Evolutionary conservation across 37 sponge, comb jelly and placozoan genomes (phyloP), one percentile per base, ranked within the genome.

Genomic region (Mnemiopsis leidyi): DNA sequence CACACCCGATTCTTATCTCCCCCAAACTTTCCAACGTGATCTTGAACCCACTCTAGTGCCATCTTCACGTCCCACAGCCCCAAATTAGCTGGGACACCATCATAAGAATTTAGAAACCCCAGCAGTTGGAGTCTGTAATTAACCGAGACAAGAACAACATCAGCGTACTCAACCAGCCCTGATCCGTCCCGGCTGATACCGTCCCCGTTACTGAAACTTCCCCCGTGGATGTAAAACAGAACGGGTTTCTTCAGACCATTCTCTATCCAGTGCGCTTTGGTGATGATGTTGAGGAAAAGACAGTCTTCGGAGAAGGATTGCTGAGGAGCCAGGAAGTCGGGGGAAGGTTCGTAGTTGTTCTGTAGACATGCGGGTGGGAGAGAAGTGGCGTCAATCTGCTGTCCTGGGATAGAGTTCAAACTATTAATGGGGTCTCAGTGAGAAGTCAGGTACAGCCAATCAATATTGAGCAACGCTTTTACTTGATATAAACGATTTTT

Each of bases 151-250:
- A 92, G 34, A n/a, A 92, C 93, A 5, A 92, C 38, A 68, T 38
- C 93, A 23, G 21, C 93, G 23, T 69, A 21, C 9, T 32, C 71
- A 16, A 38, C 71, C 39, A 92, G 76, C 3, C 35, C 75, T 25
- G 71, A 29, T 23, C 93, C 93, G 39, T 71, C 93, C 71, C 93
- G 34, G 25, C 93, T 69, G 71, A 71, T 71, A 21, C 93, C 93
- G n/a, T 69, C 71, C 9, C 93, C 93, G 38, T 71, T 71, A 92
- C 93, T 69, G 33, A 73, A 92, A 35, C 93, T 71, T 21, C 93
- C 93, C 36, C 93, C 93, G 76, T 92, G 93, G 31, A 92, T 69
- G 71, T 92, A 92, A n/a, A 92, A 68, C 69, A 92, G n/a, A 21
- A 92, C 93, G 5, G 93, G 32, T 20, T 32, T 77, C 3, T 32